Evolutionary conservation across 2,888 invertebrate genomes (phyloP).

Genomic region (Himalopsyche japonica): DNA sequence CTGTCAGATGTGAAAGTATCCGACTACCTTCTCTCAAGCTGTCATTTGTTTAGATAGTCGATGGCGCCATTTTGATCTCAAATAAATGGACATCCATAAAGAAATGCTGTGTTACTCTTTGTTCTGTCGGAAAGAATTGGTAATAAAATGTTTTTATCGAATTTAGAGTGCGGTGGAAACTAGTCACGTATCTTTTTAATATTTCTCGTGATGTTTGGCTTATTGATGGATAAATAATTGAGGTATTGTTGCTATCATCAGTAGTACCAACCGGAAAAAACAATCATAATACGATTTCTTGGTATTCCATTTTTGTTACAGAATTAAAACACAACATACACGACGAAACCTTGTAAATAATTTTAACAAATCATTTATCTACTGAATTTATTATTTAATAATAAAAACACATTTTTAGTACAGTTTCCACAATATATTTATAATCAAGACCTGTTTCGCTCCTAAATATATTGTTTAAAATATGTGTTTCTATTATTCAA

Average conservation of each 20-base stretch:
- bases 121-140: not conserved
- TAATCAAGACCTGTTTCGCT: no score
- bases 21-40: not conserved
- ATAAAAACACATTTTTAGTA: no score
- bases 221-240: not conserved
- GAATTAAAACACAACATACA: no score
- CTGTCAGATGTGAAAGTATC: not conserved
- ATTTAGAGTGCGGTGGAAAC: not conserved
- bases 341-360: no score
- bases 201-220: not conserved
- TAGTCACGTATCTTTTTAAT: not conserved
- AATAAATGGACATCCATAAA: not conserved
- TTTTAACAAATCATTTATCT: no score
- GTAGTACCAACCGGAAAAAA: no score
- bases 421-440: no score
- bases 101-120: not conserved
- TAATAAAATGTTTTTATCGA: not conserved
- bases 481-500: no score
- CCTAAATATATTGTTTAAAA: no score
- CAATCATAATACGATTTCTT: no score
- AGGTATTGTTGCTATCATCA: not conserved
- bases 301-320: no score
- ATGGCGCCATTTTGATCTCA: not conserved
- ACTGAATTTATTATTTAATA: no score
- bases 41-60: not conserved